Conservation (phyloP, 2,797 vertebrate genomes). For the Hyperoplus immaculatus region DNA sequence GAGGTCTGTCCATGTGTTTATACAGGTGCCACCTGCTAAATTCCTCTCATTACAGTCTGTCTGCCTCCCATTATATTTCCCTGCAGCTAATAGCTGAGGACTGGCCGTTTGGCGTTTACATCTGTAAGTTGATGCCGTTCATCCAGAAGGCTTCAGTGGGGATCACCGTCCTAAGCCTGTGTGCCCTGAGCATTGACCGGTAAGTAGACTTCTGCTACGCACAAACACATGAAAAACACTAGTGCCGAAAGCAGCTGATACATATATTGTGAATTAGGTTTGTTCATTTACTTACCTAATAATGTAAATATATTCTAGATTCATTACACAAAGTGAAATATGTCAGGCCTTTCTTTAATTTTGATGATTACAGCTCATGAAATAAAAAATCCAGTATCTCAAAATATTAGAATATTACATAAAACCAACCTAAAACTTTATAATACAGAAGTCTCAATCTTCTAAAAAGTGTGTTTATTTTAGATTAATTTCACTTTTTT, state of each 20-base stretch:
- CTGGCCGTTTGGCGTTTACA: slow-evolving; percentile 90
- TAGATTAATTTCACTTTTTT: too few relatives aligned
- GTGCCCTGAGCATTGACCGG: slow-evolving; percentile 92
- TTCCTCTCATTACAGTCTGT: slow-evolving; percentile 14
- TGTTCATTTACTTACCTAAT: too few relatives aligned
- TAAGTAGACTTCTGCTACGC: slow-evolving; percentile 58
- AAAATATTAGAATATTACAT: too few relatives aligned
- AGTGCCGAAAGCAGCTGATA: not conserved
- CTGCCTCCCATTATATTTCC: not conserved
- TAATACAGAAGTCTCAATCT: too few relatives aligned
- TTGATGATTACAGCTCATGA: too few relatives aligned
- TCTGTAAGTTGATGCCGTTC: slow-evolving; percentile 92
- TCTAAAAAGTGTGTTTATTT: too few relatives aligned
- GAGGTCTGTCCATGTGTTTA: slow-evolving; percentile 14
- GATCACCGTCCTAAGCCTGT: slow-evolving; percentile 92
- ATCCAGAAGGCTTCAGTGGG: slow-evolving; percentile 93
- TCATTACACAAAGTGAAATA: too few relatives aligned
- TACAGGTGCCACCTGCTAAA: slow-evolving; percentile 5
- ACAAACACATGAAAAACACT: not conserved
- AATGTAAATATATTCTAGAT: too few relatives aligned
- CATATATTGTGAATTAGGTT: too few relatives aligned
- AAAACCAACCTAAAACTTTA: too few relatives aligned
- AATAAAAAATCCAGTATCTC: too few relatives aligned
- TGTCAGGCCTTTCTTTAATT: too few relatives aligned
- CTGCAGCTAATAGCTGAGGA: slow-evolving; percentile 88